Evolutionary conservation across 2,888 invertebrate genomes (phyloP).

Genomic region (Nomada fabriciana): DNA sequence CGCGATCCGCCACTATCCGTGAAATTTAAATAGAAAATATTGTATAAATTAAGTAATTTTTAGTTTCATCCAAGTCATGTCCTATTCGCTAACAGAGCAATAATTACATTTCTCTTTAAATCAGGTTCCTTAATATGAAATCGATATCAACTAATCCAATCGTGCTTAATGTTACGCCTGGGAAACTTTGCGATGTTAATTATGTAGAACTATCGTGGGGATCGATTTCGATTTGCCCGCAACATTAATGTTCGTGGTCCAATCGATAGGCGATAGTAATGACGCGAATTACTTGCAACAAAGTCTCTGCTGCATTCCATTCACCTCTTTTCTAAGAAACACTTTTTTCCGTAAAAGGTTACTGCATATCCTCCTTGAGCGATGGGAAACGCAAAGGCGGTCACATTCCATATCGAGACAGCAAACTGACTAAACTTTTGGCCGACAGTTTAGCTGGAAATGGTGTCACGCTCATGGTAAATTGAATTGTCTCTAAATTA

Average conservation of each 20-base stretch:
- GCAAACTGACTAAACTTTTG: slow-evolving; percentile 95
- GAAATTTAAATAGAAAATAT: neutral
- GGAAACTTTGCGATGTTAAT: slow-evolving; percentile 43
- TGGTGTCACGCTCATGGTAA: slow-evolving; percentile 96
- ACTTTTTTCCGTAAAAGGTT: slow-evolving; percentile 87
- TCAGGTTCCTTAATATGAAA: too few relatives aligned
- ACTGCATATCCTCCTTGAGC: slow-evolving; percentile 96
- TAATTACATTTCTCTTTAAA: too few relatives aligned
- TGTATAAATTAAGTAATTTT: neutral
- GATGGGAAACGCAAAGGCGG: slow-evolving; percentile 91
- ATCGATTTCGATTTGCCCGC: slow-evolving; percentile 51
- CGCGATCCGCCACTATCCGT: neutral
- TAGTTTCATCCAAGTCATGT: too few relatives aligned
- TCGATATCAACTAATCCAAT: neutral
- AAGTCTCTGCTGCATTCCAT: neutral
- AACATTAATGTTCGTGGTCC: slow-evolving; percentile 16
- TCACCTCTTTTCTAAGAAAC: neutral
- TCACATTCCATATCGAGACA: slow-evolving; percentile 97
- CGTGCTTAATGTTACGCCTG: neutral
- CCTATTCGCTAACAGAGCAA: too few relatives aligned
- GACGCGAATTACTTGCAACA: neutral
- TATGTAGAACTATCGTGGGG: slow-evolving; percentile 40
- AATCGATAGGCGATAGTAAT: slow-evolving; percentile 48
- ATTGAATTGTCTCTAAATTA: neutral
- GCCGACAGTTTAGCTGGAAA: slow-evolving; percentile 97